Evolutionary conservation across 2,113 vertebrate species (phyloP).

Genomic region (Heterotilapia buettikoferi): DNA sequence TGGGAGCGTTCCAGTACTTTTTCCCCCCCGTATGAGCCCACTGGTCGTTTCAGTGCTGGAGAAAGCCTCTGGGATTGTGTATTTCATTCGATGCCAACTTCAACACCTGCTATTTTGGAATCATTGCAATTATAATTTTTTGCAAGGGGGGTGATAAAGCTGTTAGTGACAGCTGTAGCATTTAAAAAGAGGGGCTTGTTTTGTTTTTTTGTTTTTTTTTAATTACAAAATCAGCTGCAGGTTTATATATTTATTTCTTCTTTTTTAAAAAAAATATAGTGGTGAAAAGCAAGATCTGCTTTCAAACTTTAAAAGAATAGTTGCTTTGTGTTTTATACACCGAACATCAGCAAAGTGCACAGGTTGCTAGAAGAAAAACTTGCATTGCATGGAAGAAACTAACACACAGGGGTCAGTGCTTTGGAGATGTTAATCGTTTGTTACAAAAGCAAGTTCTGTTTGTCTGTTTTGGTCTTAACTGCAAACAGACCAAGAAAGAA

Average conservation of each 20-base stretch:
- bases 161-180: not conserved
- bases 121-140: not conserved
- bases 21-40: not conserved
- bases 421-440: not conserved
- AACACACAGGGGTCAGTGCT: not conserved
- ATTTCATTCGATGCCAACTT: not conserved
- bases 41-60: not conserved
- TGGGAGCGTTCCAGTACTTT: slow-evolving; percentile 29
- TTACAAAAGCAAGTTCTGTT: not conserved
- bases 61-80: not conserved
- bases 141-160: not conserved
- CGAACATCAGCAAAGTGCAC: not conserved
- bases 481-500: not conserved
- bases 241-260: not conserved
- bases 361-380: not conserved
- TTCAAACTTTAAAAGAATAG: not conserved
- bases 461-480: not conserved
- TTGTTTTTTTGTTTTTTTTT: not conserved
- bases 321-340: not conserved
- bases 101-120: slow-evolving; percentile 12
- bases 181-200: not conserved
- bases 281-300: not conserved
- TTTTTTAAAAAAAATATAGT: not conserved
- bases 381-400: not conserved
- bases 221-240: not conserved